Conservation (phyloP, 2,797 vertebrate genomes). For the Menidia menidia region DNA sequence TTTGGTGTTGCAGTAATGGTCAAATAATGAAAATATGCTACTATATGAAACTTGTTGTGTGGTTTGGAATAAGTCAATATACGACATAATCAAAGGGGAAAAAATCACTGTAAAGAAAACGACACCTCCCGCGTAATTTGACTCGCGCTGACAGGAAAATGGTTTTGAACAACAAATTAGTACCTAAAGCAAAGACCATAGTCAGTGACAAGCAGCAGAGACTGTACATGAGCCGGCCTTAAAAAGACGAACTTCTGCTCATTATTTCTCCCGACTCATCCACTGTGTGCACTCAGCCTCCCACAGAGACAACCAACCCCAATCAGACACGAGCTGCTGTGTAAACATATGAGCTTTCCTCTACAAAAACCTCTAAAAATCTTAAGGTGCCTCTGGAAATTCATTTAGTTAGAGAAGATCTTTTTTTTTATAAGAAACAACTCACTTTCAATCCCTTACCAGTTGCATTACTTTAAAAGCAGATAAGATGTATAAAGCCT, state of each 20-base stretch:
- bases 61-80: background rate
- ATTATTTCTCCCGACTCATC: conserved; percentile 52
- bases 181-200: conserved; percentile 26
- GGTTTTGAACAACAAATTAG: conserved; percentile 40
- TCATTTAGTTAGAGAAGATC: background rate
- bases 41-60: background rate
- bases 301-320: conserved; percentile 46
- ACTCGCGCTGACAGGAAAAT: background rate
- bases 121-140: background rate
- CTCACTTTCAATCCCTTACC: background rate
- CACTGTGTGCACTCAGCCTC: conserved; percentile 47
- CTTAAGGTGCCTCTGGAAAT: conserved; percentile 1
- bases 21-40: too few relatives aligned
- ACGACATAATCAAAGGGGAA: background rate
- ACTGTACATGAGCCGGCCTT: conserved; percentile 18
- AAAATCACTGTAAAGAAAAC: background rate
- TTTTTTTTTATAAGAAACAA: background rate
- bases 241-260: conserved; percentile 38
- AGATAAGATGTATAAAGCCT: background rate
- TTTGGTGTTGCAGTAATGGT: too few relatives aligned
- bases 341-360: conserved; percentile 38
- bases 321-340: conserved; percentile 38
- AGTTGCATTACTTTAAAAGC: conserved; percentile 1
- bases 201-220: conserved; percentile 37
- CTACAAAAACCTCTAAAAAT: conserved; percentile 24